phyloP scores from a whole-genome alignment of 2,113 vertebrate species.

The Galemys pyrenaicus region DNA sequence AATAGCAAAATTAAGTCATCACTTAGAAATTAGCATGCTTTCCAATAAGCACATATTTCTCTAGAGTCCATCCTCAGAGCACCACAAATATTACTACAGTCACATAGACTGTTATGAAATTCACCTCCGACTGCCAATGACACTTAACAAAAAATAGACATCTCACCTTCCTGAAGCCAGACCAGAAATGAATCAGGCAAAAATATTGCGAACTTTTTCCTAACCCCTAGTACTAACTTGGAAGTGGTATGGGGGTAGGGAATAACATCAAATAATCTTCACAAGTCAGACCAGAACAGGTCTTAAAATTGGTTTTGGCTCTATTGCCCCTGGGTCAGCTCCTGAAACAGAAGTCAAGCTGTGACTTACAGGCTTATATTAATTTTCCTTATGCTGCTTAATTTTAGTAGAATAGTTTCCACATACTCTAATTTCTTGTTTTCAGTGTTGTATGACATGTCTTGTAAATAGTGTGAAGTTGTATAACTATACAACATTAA shows the following conservation, averaged over 20 bases:
- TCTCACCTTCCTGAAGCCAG: conserved; percentile 27
- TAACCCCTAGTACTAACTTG: conserved; percentile 3
- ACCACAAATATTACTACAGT: not conserved
- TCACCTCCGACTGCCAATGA: not conserved
- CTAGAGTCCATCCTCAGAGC: not conserved
- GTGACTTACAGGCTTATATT: conserved; percentile 65
- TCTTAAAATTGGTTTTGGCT: conserved; percentile 72
- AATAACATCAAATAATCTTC: conserved; percentile 63
- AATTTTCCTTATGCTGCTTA: conserved; percentile 71
- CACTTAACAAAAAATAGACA: not conserved
- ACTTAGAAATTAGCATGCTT: not conserved
- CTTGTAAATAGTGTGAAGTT: conserved; percentile 75
- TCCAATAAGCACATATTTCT: not conserved
- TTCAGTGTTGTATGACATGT: conserved; percentile 71
- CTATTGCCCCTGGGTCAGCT: conserved; percentile 54
- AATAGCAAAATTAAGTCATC: not conserved
- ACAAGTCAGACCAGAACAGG: conserved; percentile 66
- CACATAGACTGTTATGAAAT: conserved; percentile 22
- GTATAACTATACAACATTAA: conserved; percentile 63
- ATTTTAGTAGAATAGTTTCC: conserved; percentile 75
- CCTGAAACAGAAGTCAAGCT: conserved; percentile 72
- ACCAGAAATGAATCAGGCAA: conserved; percentile 22
- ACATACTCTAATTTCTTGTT: conserved; percentile 71
- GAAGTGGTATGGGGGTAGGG: not conserved
- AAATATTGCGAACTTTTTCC: conserved; percentile 38